Evolutionary conservation across 2,797 vertebrate species (phyloP).

Genomic region (Sparidentex hasta): DNA sequence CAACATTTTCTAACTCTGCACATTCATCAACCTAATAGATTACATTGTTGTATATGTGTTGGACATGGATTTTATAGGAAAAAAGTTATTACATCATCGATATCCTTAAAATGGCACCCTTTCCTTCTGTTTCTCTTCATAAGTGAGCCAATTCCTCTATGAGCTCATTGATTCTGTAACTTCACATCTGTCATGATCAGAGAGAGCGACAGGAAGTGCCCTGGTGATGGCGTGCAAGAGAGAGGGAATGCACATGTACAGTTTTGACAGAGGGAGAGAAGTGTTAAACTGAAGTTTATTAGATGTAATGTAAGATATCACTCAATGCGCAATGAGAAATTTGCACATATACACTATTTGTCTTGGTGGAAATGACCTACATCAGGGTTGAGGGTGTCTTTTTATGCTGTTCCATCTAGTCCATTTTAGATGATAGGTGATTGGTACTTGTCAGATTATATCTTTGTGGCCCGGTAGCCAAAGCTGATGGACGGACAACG

Average conservation of each 20-base stretch:
- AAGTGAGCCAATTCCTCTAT: neutral
- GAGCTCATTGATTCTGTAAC: neutral
- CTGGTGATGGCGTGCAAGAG: neutral
- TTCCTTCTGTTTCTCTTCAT: neutral
- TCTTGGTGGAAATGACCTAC: neutral
- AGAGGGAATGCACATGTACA: neutral
- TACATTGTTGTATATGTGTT: too few species aligned
- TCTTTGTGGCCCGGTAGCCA: neutral
- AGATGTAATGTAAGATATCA: conserved; percentile 6
- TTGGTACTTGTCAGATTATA: neutral
- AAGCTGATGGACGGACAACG: fast-evolving
- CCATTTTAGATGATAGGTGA: neutral
- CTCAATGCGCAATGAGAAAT: neutral
- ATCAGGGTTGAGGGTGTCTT: neutral
- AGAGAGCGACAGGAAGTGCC: neutral
- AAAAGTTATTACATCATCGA: too few species aligned
- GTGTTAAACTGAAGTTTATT: conserved; percentile 6
- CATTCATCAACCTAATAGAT: neutral
- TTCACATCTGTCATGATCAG: neutral
- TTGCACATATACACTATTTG: neutral
- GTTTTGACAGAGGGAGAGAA: neutral
- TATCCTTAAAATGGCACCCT: too few species aligned
- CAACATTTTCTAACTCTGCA: neutral
- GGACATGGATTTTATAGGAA: too few species aligned
- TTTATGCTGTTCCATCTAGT: neutral